Percentiles rank a stretch among this genome's conserved stretches.
Evolutionary conservation across 1,140 invertebrate species (phyloP).

Genomic region (Pararge aegeria): DNA sequence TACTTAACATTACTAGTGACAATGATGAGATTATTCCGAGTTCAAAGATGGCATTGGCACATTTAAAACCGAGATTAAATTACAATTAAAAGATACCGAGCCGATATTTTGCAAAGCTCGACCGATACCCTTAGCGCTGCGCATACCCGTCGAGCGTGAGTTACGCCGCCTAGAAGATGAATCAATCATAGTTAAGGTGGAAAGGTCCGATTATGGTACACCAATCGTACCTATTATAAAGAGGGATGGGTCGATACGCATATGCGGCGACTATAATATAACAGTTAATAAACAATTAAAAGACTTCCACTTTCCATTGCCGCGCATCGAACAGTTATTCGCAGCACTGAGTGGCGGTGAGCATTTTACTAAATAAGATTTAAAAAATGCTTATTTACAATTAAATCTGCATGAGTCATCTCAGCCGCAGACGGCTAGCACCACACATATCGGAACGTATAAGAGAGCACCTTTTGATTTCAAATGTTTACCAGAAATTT

Average conservation of each 20-base stretch:
- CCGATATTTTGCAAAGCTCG: background rate
- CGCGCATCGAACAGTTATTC: too few species aligned
- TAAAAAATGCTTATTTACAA: background rate
- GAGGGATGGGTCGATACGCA: too few species aligned
- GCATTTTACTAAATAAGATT: background rate
- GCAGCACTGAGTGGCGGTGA: background rate
- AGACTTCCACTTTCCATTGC: too few species aligned
- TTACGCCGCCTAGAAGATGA: background rate
- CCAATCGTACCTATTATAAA: too few species aligned
- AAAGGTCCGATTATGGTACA: too few species aligned
- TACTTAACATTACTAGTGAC: background rate
- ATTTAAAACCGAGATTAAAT: background rate
- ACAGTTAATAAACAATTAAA: too few species aligned
- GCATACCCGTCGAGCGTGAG: background rate
- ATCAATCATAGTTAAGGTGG: too few species aligned
- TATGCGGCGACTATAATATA: too few species aligned
- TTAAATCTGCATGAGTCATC: background rate
- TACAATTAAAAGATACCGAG: too few species aligned
- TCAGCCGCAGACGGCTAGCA: conserved; percentile 38
- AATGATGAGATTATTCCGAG: background rate
- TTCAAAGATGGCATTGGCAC: background rate
- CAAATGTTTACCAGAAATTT: conserved; percentile 39
- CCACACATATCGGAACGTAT: conserved; percentile 45
- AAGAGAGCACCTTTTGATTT: conserved; percentile 39
- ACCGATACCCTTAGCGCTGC: background rate